Percentiles rank a stretch among this genome's conserved stretches.
These are phyloP conservation scores for Oryzaephilus surinamensis DNA, from an alignment of 1,140 invertebrate genomes.

Conservation along the genomic window DNA sequence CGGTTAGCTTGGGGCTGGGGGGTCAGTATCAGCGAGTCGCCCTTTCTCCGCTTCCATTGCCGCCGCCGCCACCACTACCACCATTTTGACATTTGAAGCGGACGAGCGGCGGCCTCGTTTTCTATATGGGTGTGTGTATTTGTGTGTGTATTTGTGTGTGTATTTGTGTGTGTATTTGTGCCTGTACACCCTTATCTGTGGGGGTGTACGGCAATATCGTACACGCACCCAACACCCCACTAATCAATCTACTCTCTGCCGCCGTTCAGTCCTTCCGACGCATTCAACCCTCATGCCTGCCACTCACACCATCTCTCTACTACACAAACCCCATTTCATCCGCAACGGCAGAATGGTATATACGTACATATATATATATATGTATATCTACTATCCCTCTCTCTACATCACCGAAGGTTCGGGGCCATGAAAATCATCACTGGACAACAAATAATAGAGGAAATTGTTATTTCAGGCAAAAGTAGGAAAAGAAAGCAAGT, in stretches of 20 bases:
- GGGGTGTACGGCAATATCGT: constrained; percentile 22
- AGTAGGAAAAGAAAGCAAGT: too few species aligned
- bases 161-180: too few species aligned
- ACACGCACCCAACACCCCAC: constrained; percentile 24
- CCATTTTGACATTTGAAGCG: constrained; percentile 23
- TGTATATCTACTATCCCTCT: too few species aligned
- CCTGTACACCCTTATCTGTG: constrained; percentile 21
- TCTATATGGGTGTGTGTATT: too few species aligned
- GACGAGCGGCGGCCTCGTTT: constrained; percentile 14
- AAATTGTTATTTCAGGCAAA: too few species aligned
- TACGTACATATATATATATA: too few species aligned
- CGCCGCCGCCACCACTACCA: constrained; percentile 18
- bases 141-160: too few species aligned
- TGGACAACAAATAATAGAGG: too few species aligned
- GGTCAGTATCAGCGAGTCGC: too few species aligned
- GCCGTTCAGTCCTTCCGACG: not conserved
- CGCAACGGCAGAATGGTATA: too few species aligned
- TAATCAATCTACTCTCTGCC: constrained; percentile 24
- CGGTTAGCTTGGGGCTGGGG: not conserved
- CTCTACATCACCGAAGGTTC: too few species aligned
- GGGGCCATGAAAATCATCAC: too few species aligned
- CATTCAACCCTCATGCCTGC: constrained; percentile 2
- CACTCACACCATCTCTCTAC: not conserved
- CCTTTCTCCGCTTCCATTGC: constrained; percentile 5
- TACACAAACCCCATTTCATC: not conserved